Conservation (phyloP, 2,888 invertebrate species). For the Athalia cordata region DNA sequence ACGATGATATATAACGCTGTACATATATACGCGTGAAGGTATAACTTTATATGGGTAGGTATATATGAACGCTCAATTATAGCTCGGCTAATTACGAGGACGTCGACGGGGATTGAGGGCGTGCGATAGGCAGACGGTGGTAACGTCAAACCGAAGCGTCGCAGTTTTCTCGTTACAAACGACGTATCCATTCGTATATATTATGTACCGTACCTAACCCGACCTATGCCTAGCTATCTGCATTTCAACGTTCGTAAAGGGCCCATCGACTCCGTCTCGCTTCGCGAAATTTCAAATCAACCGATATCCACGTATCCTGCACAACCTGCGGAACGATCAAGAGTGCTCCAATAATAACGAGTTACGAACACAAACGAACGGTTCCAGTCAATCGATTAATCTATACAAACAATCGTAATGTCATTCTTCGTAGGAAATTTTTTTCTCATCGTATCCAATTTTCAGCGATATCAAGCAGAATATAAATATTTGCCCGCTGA, state of each 20-base stretch:
- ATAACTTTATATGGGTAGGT: neutral
- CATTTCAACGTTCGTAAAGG: neutral
- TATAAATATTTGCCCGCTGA: too few species aligned
- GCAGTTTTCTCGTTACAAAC: constrained; percentile 36
- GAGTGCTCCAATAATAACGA: too few species aligned
- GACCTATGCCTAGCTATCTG: neutral
- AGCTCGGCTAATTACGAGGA: constrained; percentile 33
- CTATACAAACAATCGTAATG: too few species aligned
- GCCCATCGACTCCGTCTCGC: constrained; percentile 27
- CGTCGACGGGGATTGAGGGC: neutral
- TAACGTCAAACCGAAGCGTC: constrained; percentile 27
- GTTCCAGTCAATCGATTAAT: too few species aligned
- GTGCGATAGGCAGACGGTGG: neutral
- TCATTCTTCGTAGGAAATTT: too few species aligned
- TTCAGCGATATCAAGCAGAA: too few species aligned
- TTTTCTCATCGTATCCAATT: too few species aligned
- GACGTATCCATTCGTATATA: neutral
- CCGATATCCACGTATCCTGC: neutral
- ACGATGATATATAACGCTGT: neutral
- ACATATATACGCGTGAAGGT: too few species aligned
- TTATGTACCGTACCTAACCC: too few species aligned
- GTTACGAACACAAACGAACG: too few species aligned
- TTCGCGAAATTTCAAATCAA: constrained; percentile 19
- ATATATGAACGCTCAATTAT: constrained; percentile 35
- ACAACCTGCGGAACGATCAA: too few species aligned